These are phyloP conservation scores for Spisula subtruncata DNA, from an alignment of 2,888 invertebrate species.

Conservation along the genomic window DNA sequence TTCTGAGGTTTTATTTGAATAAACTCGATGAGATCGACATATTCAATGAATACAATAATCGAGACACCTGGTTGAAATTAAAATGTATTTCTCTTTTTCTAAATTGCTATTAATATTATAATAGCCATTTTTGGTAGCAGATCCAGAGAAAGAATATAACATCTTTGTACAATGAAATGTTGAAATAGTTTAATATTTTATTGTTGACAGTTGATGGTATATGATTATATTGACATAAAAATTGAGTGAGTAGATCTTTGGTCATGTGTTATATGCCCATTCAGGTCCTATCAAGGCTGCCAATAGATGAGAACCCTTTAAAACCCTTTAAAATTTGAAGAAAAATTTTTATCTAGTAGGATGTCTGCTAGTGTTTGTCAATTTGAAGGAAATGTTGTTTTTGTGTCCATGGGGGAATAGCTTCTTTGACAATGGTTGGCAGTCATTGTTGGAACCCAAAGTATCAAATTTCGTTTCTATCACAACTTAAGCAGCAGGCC, in stretches of 20 bases:
- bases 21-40: constrained; percentile 38
- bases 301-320: no score
- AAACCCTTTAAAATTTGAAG: no score
- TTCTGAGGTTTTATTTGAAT: constrained; percentile 44
- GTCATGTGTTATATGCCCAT: neutral
- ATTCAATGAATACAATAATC: constrained; percentile 40
- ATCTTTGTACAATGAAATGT: neutral
- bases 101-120: constrained; percentile 15
- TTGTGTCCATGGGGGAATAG: no score
- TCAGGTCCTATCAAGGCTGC: no score
- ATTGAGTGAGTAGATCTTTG: neutral
- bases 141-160: neutral
- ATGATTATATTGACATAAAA: neutral
- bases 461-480: no score
- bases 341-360: no score
- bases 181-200: neutral
- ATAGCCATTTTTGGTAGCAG: constrained; percentile 23
- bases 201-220: neutral
- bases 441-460: no score
- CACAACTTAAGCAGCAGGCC: no score
- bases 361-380: no score
- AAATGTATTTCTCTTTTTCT: constrained; percentile 31
- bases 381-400: no score
- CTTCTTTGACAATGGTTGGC: no score
- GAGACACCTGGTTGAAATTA: constrained; percentile 43